Evolutionary conservation across 2,888 invertebrate genomes (phyloP).

Genomic region (Apamea anceps): DNA sequence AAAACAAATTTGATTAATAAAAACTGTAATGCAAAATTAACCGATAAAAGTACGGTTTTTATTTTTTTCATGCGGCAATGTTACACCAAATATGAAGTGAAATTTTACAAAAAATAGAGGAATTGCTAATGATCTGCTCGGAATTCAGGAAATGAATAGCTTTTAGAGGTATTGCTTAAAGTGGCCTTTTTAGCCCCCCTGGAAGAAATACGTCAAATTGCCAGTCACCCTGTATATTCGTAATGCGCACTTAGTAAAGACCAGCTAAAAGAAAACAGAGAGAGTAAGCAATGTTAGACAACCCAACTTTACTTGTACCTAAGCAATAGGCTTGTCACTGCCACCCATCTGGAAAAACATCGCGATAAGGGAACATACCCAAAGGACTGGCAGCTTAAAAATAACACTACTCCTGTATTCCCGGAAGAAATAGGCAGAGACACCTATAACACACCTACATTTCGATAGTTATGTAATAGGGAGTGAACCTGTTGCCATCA

Average conservation of each 20-base stretch:
- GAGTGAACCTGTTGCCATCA: background rate
- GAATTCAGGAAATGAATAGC: no score
- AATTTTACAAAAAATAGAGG: no score
- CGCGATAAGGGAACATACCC: background rate
- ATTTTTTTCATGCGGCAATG: no score
- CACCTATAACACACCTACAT: background rate
- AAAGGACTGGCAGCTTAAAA: background rate
- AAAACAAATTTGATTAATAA: no score
- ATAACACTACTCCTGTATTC: background rate
- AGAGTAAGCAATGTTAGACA: constrained; percentile 23
- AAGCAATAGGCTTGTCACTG: background rate
- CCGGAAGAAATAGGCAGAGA: background rate
- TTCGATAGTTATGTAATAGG: background rate
- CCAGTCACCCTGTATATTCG: no score
- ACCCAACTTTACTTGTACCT: background rate
- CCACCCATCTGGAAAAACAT: background rate
- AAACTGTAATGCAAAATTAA: no score
- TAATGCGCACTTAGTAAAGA: background rate
- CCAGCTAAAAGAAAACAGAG: constrained; percentile 24
- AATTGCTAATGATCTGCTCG: no score
- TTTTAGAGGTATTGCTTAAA: no score
- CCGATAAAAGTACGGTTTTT: no score
- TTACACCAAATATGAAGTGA: no score
- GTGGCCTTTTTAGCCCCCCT: no score
- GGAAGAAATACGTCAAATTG: no score